These are phyloP conservation scores for Silurus aristotelis DNA, from an alignment of 2,797 vertebrate species.

Conservation along the genomic window DNA sequence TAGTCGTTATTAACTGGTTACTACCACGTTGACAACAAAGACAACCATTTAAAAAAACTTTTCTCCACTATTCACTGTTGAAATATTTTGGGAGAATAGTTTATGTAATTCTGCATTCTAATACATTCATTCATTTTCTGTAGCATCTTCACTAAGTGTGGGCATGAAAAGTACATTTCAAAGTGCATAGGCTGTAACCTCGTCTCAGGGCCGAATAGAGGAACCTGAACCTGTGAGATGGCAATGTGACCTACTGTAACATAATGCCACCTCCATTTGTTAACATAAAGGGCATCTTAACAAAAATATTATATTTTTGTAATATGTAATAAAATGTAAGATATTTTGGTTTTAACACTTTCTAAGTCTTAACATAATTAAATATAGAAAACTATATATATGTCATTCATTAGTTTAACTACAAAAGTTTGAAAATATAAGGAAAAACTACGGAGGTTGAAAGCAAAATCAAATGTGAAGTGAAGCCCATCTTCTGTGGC, in stretches of 20 bases:
- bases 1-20: background rate
- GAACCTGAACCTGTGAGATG: background rate
- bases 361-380: background rate
- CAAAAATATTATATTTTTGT: constrained; percentile 10
- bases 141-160: background rate
- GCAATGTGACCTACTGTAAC: background rate
- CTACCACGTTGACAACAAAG: background rate
- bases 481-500: background rate
- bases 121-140: background rate
- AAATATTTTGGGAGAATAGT: background rate
- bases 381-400: background rate
- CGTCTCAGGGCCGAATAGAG: background rate
- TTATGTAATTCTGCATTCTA: background rate
- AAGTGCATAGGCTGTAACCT: background rate
- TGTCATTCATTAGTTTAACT: background rate
- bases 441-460: background rate
- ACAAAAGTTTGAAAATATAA: background rate
- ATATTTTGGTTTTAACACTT: background rate
- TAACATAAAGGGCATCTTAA: background rate
- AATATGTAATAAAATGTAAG: too few species aligned
- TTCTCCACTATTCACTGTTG: background rate
- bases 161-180: background rate
- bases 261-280: background rate
- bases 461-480: background rate
- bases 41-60: background rate